Evolutionary conservation across 2,113 vertebrate species (phyloP), one percentile per base, ranked within the genome.

Genomic region (Cyanistes caeruleus): DNA sequence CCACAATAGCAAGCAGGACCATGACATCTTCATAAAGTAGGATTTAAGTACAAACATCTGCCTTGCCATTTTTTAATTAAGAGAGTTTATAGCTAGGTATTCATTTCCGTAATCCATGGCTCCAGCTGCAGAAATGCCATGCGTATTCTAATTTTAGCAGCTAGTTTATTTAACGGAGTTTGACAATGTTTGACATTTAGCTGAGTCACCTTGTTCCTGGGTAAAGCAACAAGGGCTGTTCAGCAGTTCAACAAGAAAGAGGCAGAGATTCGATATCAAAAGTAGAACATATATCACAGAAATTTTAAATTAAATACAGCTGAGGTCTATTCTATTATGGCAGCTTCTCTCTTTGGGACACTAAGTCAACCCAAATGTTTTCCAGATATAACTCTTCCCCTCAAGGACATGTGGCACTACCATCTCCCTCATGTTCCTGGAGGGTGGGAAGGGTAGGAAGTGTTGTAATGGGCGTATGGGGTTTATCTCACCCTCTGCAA

Each of bases 141-240:
- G 73, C 6, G 0, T 64, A 87, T 89, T 90, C 92, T 96, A 95
- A 97, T 96, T 91, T 94, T 80, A 13, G 97, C 87, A 90, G 91
- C 63, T 33, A 93, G 93, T 93, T 95, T 93, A 94, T 90, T 97
- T 89, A 94, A 96, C 67, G 3, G 62, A 64, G 44, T 83, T 94
- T 93, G 95, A 96, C 78, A 85, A 48, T 96, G 90, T 97, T 93
- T 97, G 80, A 95, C 90, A 82, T 94, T 94, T 63, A 93, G 92
- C 76, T 88, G 89, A 95, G 93, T 96, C 95, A 95, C 92, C 89
- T 95, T 95, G 95, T 95, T 93, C 77, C 78, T 0, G 62, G 65
- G 67, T 81, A 95, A 94, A 86, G 95, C 87, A 97, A 82, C 90
- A 85, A 89, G 77, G 77, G 39, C 85, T 93, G 91, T 75, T 70